Evolutionary conservation across 1,140 invertebrate genomes (phyloP).

Genomic region (Drosophila parabipectinata): DNA sequence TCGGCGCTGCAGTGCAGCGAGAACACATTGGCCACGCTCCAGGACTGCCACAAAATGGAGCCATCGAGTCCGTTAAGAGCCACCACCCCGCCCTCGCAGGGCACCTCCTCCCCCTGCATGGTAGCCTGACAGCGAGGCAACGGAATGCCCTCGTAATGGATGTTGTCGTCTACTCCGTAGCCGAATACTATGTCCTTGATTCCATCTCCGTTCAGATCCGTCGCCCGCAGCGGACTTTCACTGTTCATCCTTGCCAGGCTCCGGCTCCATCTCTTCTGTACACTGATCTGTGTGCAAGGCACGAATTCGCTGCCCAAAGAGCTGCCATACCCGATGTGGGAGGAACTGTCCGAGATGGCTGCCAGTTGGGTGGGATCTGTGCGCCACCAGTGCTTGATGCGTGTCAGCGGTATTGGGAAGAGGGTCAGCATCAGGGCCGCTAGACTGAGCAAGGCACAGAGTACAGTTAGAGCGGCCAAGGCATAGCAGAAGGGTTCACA

Average conservation of each 20-base stretch:
- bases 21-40: conserved; percentile 90
- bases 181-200: conserved; percentile 91
- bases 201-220: conserved; percentile 91
- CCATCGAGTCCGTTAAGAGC: conserved; percentile 91
- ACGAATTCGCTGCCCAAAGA: conserved; percentile 84
- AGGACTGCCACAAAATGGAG: conserved; percentile 90
- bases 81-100: conserved; percentile 91
- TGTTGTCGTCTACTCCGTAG: conserved; percentile 88
- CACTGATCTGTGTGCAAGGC: conserved; percentile 89
- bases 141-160: conserved; percentile 75
- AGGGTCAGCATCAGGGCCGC: conserved; percentile 88
- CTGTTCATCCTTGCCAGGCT: conserved; percentile 90
- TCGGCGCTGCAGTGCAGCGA: conserved; percentile 90
- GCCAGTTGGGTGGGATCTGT: conserved; percentile 40
- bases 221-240: conserved; percentile 89
- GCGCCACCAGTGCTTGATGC: conserved; percentile 86
- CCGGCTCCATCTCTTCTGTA: conserved; percentile 89
- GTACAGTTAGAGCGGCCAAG: conserved; percentile 85
- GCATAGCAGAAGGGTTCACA: conserved; percentile 88
- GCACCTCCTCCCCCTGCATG: conserved; percentile 76
- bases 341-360: conserved; percentile 6
- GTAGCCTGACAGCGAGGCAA: conserved; percentile 76
- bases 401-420: conserved; percentile 87
- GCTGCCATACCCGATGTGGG: conserved; percentile 52
- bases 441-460: conserved; percentile 86